Evolutionary conservation across 2,888 invertebrate species (phyloP).

Genomic region (Sminthurinus aureus): DNA sequence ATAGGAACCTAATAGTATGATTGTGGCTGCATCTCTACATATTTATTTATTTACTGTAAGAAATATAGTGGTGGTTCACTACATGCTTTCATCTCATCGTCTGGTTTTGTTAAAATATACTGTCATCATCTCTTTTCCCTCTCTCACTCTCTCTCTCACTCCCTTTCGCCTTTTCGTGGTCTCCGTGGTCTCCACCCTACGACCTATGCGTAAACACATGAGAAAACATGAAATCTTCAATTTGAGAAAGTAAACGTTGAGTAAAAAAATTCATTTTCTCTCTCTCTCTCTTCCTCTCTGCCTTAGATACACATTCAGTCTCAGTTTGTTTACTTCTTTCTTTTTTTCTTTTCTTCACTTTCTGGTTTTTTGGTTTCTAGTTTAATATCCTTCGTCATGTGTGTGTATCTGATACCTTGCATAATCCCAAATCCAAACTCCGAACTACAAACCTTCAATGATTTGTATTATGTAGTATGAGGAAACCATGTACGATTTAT

Average conservation of each 20-base stretch:
- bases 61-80: conserved; percentile 1
- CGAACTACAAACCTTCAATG: neutral
- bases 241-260: neutral
- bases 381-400: too few relatives aligned
- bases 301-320: neutral
- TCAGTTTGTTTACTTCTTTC: neutral
- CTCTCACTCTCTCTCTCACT: neutral
- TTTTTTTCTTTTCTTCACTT: neutral
- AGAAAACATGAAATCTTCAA: neutral
- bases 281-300: neutral
- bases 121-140: neutral
- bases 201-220: neutral
- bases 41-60: conserved; percentile 18
- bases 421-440: too few relatives aligned
- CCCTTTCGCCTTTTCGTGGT: neutral
- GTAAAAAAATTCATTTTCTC: neutral
- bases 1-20: too few relatives aligned
- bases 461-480: neutral
- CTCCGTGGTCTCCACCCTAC: neutral
- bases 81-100: neutral
- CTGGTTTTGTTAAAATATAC: conserved; percentile 14
- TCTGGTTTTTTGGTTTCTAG: too few relatives aligned
- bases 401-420: too few relatives aligned
- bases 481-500: too few relatives aligned
- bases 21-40: neutral